Evolutionary conservation across 2,113 vertebrate genomes (phyloP), one percentile per base, ranked within the genome.

Genomic region (Microcebus jonahi): DNA sequence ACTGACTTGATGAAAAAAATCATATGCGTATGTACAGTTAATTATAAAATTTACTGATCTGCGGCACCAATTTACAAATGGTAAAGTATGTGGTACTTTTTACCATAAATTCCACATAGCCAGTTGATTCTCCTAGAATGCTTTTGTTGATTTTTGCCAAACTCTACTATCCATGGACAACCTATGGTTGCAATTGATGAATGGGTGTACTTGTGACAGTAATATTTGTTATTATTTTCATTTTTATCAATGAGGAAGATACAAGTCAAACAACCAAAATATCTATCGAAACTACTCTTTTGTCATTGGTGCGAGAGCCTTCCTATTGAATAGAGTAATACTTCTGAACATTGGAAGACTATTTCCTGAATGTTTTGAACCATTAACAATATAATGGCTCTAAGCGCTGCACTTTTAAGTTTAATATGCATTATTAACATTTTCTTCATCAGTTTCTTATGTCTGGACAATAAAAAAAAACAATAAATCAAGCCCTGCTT

Each of bases 361-460:
- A 75, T 73, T 86, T 87, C 71, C 55, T 73, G 25, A 21, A 11
- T 63, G 21, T 63, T 61, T 83, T 81, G 25, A 27, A 39, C 29
- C 68, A 48, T 18, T n/a, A 27, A 12, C 10, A 36, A 48, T 55
- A 39, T 1, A 17, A 65, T 11, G 42, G 39, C 65, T 91, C 48
- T 14, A 36, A 42, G 20, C 20, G 21, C 0, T n/a, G 73, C 45
- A 11, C 55, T 68, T 88, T 75, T 61, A 83, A 71, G 9, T 75
- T 75, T 84, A 70, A 71, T 34, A 18, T 68, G 42, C 21, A 17
- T 21, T 7, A 15, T n/a, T 53, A 48, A 67, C 27, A 63, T 95
- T 53, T 67, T 92, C 59, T 91, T 34, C 11, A n/a, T n/a, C 31
- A 76, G 18, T 45, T 67, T 45, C 25, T 89, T 48, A 96, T 65